Evolutionary conservation across 2,113 vertebrate genomes (phyloP).

Genomic region (Urocolius indicus): DNA sequence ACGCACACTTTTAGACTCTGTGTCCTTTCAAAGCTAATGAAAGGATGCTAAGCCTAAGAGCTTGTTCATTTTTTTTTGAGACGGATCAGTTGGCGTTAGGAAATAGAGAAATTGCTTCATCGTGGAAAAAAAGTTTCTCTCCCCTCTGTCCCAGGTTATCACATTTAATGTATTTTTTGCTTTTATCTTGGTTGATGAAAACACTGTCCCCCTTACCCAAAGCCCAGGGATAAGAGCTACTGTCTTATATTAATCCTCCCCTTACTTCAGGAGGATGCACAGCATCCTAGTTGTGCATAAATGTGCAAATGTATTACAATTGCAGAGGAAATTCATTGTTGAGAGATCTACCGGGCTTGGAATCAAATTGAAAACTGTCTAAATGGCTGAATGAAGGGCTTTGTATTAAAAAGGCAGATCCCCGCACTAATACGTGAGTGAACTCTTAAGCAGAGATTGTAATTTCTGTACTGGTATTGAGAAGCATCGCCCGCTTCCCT

Average conservation of each 20-base stretch:
- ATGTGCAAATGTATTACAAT: conserved; percentile 45
- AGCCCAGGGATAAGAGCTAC: background rate
- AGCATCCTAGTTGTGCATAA: background rate
- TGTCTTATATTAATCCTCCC: background rate
- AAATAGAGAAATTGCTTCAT: background rate
- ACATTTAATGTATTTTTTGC: conserved; percentile 33
- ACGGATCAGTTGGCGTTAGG: background rate
- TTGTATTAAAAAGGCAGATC: conserved; percentile 64
- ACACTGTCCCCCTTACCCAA: background rate
- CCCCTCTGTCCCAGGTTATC: background rate
- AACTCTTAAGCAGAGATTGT: conserved; percentile 36
- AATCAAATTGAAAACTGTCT: conserved; percentile 65
- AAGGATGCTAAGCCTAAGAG: conserved; percentile 18
- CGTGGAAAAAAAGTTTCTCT: background rate
- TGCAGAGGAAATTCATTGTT: conserved; percentile 54
- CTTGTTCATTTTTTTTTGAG: background rate
- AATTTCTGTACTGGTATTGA: conserved; percentile 31
- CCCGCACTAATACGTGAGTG: conserved; percentile 38
- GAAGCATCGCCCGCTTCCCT: background rate
- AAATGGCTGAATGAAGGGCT: conserved; percentile 62
- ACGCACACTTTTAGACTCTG: background rate
- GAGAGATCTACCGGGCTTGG: conserved; percentile 39
- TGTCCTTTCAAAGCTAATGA: conserved; percentile 35
- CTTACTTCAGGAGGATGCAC: conserved; percentile 16
- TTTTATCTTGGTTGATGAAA: conserved; percentile 16